Base-by-base conservation (phyloP, 37 sponge, comb jelly and placozoan genomes). In the Petrosia ficiformis region DNA sequence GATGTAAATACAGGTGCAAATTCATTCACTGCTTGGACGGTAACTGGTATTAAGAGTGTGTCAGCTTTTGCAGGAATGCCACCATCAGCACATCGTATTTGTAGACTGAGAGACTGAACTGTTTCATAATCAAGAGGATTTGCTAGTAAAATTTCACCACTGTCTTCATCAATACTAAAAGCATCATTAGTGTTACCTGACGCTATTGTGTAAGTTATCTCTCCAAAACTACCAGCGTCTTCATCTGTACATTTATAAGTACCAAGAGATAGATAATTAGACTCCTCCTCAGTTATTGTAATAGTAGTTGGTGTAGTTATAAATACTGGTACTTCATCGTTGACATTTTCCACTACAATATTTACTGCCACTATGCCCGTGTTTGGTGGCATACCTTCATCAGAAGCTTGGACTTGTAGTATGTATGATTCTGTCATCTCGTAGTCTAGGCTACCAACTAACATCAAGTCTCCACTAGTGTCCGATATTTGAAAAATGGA, bases 81-180 rank as follows among this genome's bases (percentile, higher is more conserved):
- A 37, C 86, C 79, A 70, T 92, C 92, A 59, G 54, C 54, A 54
- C 91, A 90, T 11, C 77, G 38, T 0, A 85, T 21, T 33, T 65
- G 44, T 57, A 90, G 54, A 48, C 48, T 81, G 67, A 76, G 76
- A 1, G 78, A 70, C 54, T 66, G 58, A 30, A 59, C 41, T 0
- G 32, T 65, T 38, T 81, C 86, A 67, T 79, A 77, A 31, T 84
- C 86, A 29, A 91, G 44, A 34, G 66, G 33, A 4, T 42, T 56
- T 6, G 66, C 56, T 2, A 86, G 75, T 29, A 61, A 67, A 3
- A 91, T 29, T 24, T 32, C 44, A 19, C 92, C 92, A 39, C 71
- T 31, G 24, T n/a, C 37, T 28, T 70, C 56, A 32, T 81, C 63
- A 6, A 90, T 65, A 3, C 63, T 26, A 60, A 87, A 87, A 24